Base-by-base conservation (phyloP, 1,140 invertebrate genomes). In the Drosophila fuyamai region DNA sequence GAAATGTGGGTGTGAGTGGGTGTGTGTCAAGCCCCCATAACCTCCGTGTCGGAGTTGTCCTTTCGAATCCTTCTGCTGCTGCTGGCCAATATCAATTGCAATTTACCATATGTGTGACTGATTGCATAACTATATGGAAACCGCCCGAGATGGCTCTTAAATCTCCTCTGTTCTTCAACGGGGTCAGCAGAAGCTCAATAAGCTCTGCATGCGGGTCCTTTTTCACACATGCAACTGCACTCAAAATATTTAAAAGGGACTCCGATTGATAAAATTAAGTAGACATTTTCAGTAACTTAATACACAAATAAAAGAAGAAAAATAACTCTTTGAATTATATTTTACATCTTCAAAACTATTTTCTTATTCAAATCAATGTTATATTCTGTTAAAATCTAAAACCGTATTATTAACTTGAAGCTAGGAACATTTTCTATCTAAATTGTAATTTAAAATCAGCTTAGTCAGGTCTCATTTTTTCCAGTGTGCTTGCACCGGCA, bases 71-170 rank as follows among this genome's bases (percentile, higher is more conserved):
- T 53, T 36, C 50, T 14, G 8, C 29, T 36, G 55, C 63, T 67
- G 44, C 44, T n/a, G 8, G 29, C 29, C 47, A 23, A 68, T 68
- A 71, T 71, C 68, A 72, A 71, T 72, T 55, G 53, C 51, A 58
- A 36, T 58, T 68, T 53, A 66, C 61, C 61, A 40, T 54, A 54
- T 68, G 65, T 68, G 61, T 71, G 68, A 72, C 68, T 71, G 68
- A 72, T 72, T 72, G 68, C 68, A 72, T 72, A 72, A 72, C 54
- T 71, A 50, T 58, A 71, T 44, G 53, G 54, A 58, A 48, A 71
- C 43, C 54, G 36, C 14, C 36, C 43, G 67, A 57, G 63, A 41
- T 35, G 43, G n/a, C 50, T 41, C 50, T 57, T 57, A 41, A 58
- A 71, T 44, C 53, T 58, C 9, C 36, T 18, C 36, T 18, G n/a